Conservation (phyloP, 2,113 vertebrate species). For the Melozone crissalis region DNA sequence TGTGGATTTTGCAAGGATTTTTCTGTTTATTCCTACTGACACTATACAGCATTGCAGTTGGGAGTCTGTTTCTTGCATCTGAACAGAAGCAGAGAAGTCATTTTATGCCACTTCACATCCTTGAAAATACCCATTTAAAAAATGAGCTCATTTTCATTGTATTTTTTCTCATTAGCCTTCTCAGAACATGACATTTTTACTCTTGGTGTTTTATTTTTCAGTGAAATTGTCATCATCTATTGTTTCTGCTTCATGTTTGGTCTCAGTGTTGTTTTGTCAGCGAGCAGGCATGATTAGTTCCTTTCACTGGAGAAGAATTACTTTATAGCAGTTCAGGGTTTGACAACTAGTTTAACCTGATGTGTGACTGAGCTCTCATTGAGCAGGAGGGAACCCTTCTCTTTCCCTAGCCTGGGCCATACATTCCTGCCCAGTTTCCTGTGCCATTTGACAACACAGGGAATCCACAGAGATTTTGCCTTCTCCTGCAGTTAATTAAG, state of each 20-base stretch:
- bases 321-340: background rate
- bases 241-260: background rate
- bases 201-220: background rate
- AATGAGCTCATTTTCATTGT: background rate
- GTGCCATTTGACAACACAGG: background rate
- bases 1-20: background rate
- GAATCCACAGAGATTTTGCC: background rate
- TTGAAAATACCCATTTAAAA: background rate
- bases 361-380: background rate
- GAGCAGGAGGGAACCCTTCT: background rate
- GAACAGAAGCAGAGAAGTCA: background rate
- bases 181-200: background rate
- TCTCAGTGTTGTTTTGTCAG: background rate
- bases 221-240: background rate
- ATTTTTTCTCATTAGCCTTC: background rate
- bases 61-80: background rate
- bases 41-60: slow-evolving; percentile 3
- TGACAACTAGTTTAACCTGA: background rate
- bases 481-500: background rate
- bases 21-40: background rate
- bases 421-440: background rate
- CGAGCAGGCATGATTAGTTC: background rate
- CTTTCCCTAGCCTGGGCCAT: background rate
- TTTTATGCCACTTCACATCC: background rate
- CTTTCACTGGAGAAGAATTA: background rate